phyloP scores from a whole-genome alignment of 2,888 invertebrate species.

The Morpho helenor region DNA sequence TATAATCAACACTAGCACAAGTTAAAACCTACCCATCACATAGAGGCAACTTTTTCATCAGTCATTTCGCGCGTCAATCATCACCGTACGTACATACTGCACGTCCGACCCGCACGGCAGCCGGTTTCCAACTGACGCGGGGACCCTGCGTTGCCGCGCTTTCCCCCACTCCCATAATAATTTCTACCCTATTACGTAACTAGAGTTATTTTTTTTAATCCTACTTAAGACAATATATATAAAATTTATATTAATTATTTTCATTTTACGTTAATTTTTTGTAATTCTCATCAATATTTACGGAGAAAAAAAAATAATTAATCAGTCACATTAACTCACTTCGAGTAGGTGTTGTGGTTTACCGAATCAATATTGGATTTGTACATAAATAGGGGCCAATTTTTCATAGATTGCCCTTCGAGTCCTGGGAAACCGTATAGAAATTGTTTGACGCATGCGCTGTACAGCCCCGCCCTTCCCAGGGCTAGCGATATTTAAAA shows the following conservation, averaged over 20 bases:
- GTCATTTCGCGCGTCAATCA: constrained; percentile 55
- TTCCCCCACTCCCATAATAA: constrained; percentile 24
- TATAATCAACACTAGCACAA: constrained; percentile 57
- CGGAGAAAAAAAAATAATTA: too few relatives aligned
- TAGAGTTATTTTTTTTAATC: constrained; percentile 6
- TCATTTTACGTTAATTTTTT: too few relatives aligned
- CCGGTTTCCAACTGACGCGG: constrained; percentile 62
- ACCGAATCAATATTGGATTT: background rate
- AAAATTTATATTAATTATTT: too few relatives aligned
- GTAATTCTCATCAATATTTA: too few relatives aligned
- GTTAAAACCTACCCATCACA: constrained; percentile 49
- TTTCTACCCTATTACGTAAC: constrained; percentile 39
- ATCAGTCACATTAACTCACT: too few relatives aligned
- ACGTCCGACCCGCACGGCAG: constrained; percentile 51
- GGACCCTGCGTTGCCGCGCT: constrained; percentile 41
- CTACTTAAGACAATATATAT: too few relatives aligned
- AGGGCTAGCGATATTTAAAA: constrained; percentile 51
- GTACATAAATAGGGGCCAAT: constrained; percentile 4
- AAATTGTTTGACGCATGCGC: constrained; percentile 51
- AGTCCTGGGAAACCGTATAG: constrained; percentile 44
- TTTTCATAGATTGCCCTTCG: constrained; percentile 39
- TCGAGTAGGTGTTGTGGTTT: too few relatives aligned
- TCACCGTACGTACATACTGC: constrained; percentile 46
- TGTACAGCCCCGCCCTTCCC: constrained; percentile 64
- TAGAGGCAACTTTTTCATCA: constrained; percentile 33